Evolutionary conservation across 2,888 invertebrate genomes (phyloP).

Genomic region (Pelosia muscerda): DNA sequence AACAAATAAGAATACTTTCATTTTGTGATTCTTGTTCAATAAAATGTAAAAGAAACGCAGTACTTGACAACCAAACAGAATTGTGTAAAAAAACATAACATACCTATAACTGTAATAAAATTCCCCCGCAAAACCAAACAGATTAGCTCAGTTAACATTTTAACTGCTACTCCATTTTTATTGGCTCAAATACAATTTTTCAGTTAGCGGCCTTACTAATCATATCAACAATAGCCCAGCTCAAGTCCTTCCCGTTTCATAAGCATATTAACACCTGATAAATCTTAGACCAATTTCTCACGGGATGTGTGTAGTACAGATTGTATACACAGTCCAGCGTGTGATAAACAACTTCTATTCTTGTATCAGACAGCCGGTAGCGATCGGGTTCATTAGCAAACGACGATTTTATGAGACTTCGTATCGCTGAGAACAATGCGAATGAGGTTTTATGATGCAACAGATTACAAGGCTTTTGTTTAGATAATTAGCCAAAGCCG

Average conservation of each 20-base stretch:
- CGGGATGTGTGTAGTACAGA: constrained; percentile 59
- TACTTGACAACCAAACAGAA: background rate
- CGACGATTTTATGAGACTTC: constrained; percentile 53
- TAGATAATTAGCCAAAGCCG: constrained; percentile 16
- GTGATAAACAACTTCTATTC: constrained; percentile 77
- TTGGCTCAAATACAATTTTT: background rate
- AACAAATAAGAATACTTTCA: no score
- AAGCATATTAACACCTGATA: constrained; percentile 71
- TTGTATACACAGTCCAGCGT: constrained; percentile 58
- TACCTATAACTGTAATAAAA: background rate
- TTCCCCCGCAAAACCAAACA: background rate
- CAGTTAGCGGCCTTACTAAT: background rate
- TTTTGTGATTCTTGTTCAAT: no score
- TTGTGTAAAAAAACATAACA: background rate
- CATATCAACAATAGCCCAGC: constrained; percentile 14
- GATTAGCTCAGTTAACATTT: background rate
- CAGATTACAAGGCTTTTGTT: constrained; percentile 39
- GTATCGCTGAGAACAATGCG: constrained; percentile 48
- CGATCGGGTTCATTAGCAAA: constrained; percentile 74
- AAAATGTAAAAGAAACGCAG: no score
- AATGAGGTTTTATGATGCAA: constrained; percentile 52
- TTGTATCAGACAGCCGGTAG: constrained; percentile 53
- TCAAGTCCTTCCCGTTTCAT: constrained; percentile 43
- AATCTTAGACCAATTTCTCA: constrained; percentile 66
- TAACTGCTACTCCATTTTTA: background rate